A percentile compares a stretch with the other conserved stretches of the same genome.
Evolutionary conservation across 2,888 invertebrate genomes (phyloP).

Genomic region (Emmelina monodactyla): DNA sequence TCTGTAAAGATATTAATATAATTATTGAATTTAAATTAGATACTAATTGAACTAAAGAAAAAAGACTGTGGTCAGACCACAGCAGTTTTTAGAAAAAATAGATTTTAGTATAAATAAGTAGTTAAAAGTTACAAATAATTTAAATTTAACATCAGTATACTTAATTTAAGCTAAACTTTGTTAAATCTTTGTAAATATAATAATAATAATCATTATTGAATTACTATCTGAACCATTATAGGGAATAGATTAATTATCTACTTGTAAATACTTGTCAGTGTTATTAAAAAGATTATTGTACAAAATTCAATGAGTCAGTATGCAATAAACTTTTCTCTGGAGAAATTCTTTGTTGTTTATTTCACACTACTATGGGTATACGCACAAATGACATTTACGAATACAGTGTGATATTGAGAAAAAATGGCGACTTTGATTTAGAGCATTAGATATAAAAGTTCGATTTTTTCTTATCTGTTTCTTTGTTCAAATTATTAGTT

Average conservation of each 20-base stretch:
- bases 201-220: slow-evolving; percentile 22
- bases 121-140: slow-evolving; percentile 8
- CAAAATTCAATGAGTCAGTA: slow-evolving; percentile 60
- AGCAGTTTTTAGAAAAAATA: slow-evolving; percentile 4
- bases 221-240: slow-evolving; percentile 31
- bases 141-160: slow-evolving; percentile 21
- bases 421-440: too few species aligned
- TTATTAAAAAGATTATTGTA: slow-evolving; percentile 55
- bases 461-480: too few species aligned
- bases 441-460: too few species aligned
- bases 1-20: too few species aligned
- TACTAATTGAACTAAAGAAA: too few species aligned
- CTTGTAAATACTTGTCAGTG: slow-evolving; percentile 58
- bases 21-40: too few species aligned
- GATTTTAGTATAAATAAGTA: slow-evolving; percentile 7
- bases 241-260: slow-evolving; percentile 8
- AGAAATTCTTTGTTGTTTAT: slow-evolving; percentile 18
- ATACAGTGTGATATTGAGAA: too few species aligned
- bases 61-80: slow-evolving; percentile 4
- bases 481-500: too few species aligned
- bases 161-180: slow-evolving; percentile 23
- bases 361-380: slow-evolving; percentile 1
- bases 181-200: slow-evolving; percentile 47
- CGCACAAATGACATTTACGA: too few species aligned
- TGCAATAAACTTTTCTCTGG: slow-evolving; percentile 61